A percentile compares a stretch with the other conserved stretches of the same genome.
phyloP scores from a whole-genome alignment of 1,140 invertebrate genomes.

The Phortica variegata region DNA sequence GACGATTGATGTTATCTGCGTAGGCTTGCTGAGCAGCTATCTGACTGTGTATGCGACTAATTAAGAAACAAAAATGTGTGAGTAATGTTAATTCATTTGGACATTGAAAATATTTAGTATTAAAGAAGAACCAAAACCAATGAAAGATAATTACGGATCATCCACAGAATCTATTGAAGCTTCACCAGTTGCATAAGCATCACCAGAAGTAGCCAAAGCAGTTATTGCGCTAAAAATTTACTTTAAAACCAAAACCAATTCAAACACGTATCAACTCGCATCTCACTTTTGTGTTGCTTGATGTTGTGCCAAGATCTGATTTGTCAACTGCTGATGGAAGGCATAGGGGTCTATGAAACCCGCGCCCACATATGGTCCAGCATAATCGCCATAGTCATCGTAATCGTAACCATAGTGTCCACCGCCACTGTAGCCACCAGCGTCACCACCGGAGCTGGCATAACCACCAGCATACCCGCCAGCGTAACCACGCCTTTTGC shows the following conservation, averaged over 20 bases:
- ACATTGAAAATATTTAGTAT: constrained; percentile 1
- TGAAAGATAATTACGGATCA: constrained; percentile 35
- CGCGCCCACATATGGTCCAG: constrained; percentile 33
- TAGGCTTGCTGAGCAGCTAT: constrained; percentile 48
- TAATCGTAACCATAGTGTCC: constrained; percentile 36
- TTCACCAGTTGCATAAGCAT: constrained; percentile 46
- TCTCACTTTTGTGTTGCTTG: constrained; percentile 45
- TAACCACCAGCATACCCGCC: constrained; percentile 24
- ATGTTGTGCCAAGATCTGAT: constrained; percentile 49
- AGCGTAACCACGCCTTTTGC: constrained; percentile 15
- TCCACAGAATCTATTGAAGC: constrained; percentile 33
- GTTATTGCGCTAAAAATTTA: constrained; percentile 45
- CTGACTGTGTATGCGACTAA: constrained; percentile 47
- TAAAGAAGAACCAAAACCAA: constrained; percentile 10
- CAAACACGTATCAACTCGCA: constrained; percentile 5
- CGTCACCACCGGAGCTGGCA: constrained; percentile 26
- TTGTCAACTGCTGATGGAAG: constrained; percentile 53
- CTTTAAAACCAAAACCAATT: constrained; percentile 21
- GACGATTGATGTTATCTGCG: constrained; percentile 29
- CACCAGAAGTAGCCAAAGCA: constrained; percentile 40
- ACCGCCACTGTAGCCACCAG: constrained; percentile 17
- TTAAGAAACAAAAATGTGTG: not conserved
- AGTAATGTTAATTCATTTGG: not conserved
- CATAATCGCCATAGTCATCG: constrained; percentile 25
- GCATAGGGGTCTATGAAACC: constrained; percentile 43